These are phyloP conservation scores for Leptogaster cylindrica DNA, from an alignment of 2,888 invertebrate genomes.

Conservation along the genomic window DNA sequence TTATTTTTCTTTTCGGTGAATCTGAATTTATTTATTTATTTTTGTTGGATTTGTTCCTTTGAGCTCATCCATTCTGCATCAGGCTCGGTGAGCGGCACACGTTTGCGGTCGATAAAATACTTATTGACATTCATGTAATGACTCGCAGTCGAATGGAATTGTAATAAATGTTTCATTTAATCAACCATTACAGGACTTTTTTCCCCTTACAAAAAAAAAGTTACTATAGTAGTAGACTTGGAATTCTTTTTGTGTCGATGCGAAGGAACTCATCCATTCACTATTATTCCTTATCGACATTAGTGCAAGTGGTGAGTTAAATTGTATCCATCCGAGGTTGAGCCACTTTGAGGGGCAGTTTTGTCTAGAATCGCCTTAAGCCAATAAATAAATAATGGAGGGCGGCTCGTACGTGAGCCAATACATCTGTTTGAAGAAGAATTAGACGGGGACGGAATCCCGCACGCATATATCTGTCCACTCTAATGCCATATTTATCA, in stretches of 20 bases:
- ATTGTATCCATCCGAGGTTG: not conserved
- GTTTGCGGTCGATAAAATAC: not conserved
- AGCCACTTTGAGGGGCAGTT: not conserved
- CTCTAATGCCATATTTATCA: not conserved
- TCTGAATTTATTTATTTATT: not conserved
- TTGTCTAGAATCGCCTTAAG: not conserved
- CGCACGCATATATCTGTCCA: not conserved
- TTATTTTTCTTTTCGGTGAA: not conserved
- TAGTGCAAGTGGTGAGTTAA: too few relatives aligned
- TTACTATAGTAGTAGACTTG: too few relatives aligned
- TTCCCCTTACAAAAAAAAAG: not conserved
- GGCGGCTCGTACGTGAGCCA: not conserved
- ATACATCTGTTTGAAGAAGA: not conserved
- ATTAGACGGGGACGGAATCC: not conserved
- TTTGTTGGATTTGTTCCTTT: not conserved
- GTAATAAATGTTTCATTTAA: slow-evolving; percentile 1
- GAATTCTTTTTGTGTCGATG: not conserved
- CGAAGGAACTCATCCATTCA: not conserved
- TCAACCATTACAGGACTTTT: not conserved
- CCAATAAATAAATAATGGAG: slow-evolving; percentile 3
- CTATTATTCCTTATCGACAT: not conserved
- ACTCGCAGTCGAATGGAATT: not conserved
- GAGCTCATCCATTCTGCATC: not conserved
- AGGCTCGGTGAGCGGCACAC: not conserved
- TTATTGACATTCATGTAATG: slow-evolving; percentile 9